Evolutionary conservation across 2,113 vertebrate genomes (phyloP), one percentile per base, ranked within the genome.

Genomic region (Scophthalmus maximus): DNA sequence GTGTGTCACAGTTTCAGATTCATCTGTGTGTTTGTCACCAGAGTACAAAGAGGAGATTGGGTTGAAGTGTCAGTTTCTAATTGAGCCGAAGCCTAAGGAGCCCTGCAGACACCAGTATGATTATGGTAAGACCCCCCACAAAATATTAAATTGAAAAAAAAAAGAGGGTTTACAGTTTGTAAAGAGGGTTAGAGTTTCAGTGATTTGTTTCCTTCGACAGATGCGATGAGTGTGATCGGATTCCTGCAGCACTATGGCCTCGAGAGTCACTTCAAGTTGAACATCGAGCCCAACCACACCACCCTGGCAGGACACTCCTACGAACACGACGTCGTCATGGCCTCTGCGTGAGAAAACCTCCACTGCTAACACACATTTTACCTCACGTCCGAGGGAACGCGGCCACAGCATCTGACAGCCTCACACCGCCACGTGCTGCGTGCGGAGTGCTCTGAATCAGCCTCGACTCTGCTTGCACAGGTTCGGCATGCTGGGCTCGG

Each of bases 271-370:
- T 92, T 93, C 14, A 93, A 92, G 78, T 60, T 93, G 69, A 92
- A 92, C 68, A 91, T 92, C 1, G 91, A 91, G 76, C 92, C 91
- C 72, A 93, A 91, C 84, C 91, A 92, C 88, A 93, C 90, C 22
- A 91, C 91, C 18, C 76, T 93, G 83, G 91, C 91, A 8, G 91
- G 90, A 68, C 89, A 91, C 73, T 81, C 88, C 2, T 91, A 91
- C 14, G 91, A 92, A 58, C 91, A 92, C 3, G 83, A 93, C 44
- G n/a, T 93, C 3, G 30, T 92, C 81, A 82, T 89, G 86, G 91
- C 90, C 5, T 93, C 91, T 20, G 83, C 58, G 91, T 92, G 74
- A 77, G 87, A 44, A n/a, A 38, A 27, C 34, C 4, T 18, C 1
- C 5, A 23, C 49, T 25, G 10, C 58, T 42, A 12, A 14, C 11